These are phyloP conservation scores for Bubo scandiacus DNA, from an alignment of 2,113 vertebrate genomes.

Conservation along the genomic window DNA sequence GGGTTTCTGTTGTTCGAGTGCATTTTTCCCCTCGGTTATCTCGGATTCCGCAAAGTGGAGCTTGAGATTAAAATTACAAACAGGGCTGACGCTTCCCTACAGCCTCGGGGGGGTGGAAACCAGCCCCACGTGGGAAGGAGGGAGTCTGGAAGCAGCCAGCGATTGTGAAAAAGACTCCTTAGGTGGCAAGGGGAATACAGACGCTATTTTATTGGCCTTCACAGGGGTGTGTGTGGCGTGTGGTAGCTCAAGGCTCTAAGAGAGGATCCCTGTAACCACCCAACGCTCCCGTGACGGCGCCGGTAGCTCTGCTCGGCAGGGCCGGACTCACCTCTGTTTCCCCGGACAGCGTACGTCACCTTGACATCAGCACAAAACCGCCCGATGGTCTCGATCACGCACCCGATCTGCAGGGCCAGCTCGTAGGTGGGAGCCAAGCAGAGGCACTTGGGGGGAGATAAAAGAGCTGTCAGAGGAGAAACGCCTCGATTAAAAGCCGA, in stretches of 20 bases:
- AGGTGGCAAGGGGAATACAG: not conserved
- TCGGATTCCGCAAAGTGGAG: not conserved
- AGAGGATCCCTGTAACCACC: not conserved
- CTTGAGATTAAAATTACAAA: not conserved
- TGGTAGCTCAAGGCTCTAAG: not conserved
- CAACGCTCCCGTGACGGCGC: rapidly evolving
- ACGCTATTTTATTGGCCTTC: rapidly evolving
- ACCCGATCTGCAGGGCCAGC: slow-evolving; percentile 78
- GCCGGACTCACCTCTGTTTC: slow-evolving; percentile 68
- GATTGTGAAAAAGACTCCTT: not conserved
- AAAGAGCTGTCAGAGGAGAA: not conserved
- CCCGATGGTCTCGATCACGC: slow-evolving; percentile 70
- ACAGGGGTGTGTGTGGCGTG: rapidly evolving
- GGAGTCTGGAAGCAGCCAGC: not conserved
- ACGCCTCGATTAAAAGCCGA: rapidly evolving
- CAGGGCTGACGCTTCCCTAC: not conserved
- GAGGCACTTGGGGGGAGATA: slow-evolving; percentile 65
- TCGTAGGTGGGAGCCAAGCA: slow-evolving; percentile 80
- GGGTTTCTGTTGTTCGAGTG: rapidly evolving
- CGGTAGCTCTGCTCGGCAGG: rapidly evolving
- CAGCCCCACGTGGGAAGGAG: not conserved
- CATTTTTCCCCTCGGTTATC: rapidly evolving
- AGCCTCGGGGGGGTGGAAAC: not conserved
- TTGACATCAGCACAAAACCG: slow-evolving; percentile 61
- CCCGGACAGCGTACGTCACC: slow-evolving; percentile 74